These are phyloP conservation scores for Smittia aterrima DNA, from an alignment of 2,888 invertebrate species.

Conservation along the genomic window DNA sequence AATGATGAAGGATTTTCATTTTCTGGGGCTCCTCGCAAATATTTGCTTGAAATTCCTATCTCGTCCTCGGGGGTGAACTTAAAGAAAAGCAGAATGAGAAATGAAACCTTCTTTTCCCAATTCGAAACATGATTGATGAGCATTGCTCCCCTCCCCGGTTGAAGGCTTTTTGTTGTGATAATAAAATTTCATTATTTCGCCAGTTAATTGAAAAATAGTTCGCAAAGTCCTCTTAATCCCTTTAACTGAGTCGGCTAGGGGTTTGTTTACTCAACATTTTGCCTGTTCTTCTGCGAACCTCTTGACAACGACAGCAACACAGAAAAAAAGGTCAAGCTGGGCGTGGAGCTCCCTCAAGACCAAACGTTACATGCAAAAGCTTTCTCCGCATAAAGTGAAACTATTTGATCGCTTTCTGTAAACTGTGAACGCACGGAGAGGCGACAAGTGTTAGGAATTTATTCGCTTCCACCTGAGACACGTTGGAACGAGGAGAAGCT, in stretches of 20 bases:
- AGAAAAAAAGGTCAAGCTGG: neutral
- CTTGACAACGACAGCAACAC: neutral
- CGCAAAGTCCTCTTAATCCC: neutral
- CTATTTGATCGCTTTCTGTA: too few relatives aligned
- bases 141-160: neutral
- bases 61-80: neutral
- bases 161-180: neutral
- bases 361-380: too few relatives aligned
- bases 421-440: too few relatives aligned
- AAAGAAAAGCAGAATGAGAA: neutral
- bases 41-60: too few relatives aligned
- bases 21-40: too few relatives aligned
- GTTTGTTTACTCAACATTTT: neutral
- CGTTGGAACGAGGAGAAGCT: too few relatives aligned
- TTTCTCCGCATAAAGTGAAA: too few relatives aligned
- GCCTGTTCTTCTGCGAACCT: neutral
- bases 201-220: constrained; percentile 26
- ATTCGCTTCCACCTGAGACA: too few relatives aligned
- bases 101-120: neutral
- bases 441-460: too few relatives aligned
- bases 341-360: too few relatives aligned
- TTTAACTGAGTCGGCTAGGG: neutral
- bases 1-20: neutral
- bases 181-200: constrained; percentile 6
- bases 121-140: constrained; percentile 17